A percentile compares a stretch with the other conserved stretches of the same genome.
These are phyloP conservation scores for Margaritifera margaritifera DNA, from an alignment of 2,888 invertebrate genomes.

Conservation along the genomic window DNA sequence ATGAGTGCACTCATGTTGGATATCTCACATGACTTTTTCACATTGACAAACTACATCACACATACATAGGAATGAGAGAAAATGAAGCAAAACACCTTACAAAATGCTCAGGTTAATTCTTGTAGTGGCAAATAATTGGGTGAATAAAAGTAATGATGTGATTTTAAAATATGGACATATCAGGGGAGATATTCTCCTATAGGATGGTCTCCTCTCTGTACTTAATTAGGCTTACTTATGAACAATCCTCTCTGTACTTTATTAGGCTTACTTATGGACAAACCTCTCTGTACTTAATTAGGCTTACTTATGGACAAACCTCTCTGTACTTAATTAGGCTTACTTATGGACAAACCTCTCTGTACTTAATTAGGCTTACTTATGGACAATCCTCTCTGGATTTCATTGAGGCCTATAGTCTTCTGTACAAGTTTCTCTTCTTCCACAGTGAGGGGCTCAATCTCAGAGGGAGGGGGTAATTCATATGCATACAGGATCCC, in stretches of 20 bases:
- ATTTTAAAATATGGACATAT: not conserved
- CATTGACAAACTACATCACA: no score
- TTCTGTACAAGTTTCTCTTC: slow-evolving; percentile 53
- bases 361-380: slow-evolving; percentile 26
- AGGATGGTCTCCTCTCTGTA: no score
- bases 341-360: slow-evolving; percentile 30
- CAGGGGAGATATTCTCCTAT: not conserved
- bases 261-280: slow-evolving; percentile 51
- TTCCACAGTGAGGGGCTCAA: slow-evolving; percentile 60
- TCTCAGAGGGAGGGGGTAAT: slow-evolving; percentile 75
- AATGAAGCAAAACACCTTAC: no score
- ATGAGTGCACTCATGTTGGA: no score
- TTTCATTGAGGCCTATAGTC: slow-evolving; percentile 55
- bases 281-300: no score
- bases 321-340: slow-evolving; percentile 62
- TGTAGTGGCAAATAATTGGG: no score
- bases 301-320: slow-evolving; percentile 45
- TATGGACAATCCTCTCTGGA: slow-evolving; percentile 53
- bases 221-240: slow-evolving; percentile 30
- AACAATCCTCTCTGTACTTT: slow-evolving; percentile 59
- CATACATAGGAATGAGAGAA: no score
- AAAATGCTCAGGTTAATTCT: no score
- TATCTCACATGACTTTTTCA: no score
- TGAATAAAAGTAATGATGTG: no score
- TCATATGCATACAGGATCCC: slow-evolving; percentile 81